phyloP scores from a whole-genome alignment of 2,888 invertebrate genomes.

The Meandrusa payeni region DNA sequence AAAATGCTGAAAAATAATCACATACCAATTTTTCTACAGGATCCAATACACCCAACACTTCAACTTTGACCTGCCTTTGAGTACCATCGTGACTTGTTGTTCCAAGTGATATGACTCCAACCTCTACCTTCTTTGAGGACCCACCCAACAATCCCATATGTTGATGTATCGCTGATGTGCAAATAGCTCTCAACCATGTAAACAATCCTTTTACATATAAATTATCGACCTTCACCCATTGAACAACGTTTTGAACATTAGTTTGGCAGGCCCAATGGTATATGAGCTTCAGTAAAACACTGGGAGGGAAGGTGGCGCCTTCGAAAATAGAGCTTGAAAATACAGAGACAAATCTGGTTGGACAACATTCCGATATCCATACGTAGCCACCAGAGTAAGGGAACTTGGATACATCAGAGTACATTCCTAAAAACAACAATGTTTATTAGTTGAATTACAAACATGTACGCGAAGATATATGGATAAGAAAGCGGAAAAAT shows the following conservation, averaged over 20 bases:
- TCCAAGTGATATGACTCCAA: slow-evolving; percentile 93
- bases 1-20: not conserved
- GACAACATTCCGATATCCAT: slow-evolving; percentile 94
- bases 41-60: slow-evolving; percentile 92
- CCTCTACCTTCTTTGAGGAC: slow-evolving; percentile 84
- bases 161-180: slow-evolving; percentile 90
- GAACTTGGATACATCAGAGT: slow-evolving; percentile 91
- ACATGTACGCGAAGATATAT: too few species aligned
- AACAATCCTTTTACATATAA: slow-evolving; percentile 83
- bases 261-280: slow-evolving; percentile 97
- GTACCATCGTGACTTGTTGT: slow-evolving; percentile 90
- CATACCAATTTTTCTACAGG: slow-evolving; percentile 83
- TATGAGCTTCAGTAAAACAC: slow-evolving; percentile 89
- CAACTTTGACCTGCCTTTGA: slow-evolving; percentile 91
- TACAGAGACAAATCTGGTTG: slow-evolving; percentile 91
- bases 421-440: slow-evolving; percentile 85
- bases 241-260: slow-evolving; percentile 92
- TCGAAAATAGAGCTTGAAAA: slow-evolving; percentile 94
- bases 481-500: too few species aligned
- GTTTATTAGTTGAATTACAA: too few species aligned
- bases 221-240: slow-evolving; percentile 89
- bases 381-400: slow-evolving; percentile 95
- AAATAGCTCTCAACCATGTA: slow-evolving; percentile 84
- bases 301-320: slow-evolving; percentile 91
- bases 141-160: slow-evolving; percentile 89